Percentiles rank a stretch among this genome's conserved stretches.
phyloP scores from a whole-genome alignment of 2,113 vertebrate species.

The Protobothrops mucrosquamatus region DNA sequence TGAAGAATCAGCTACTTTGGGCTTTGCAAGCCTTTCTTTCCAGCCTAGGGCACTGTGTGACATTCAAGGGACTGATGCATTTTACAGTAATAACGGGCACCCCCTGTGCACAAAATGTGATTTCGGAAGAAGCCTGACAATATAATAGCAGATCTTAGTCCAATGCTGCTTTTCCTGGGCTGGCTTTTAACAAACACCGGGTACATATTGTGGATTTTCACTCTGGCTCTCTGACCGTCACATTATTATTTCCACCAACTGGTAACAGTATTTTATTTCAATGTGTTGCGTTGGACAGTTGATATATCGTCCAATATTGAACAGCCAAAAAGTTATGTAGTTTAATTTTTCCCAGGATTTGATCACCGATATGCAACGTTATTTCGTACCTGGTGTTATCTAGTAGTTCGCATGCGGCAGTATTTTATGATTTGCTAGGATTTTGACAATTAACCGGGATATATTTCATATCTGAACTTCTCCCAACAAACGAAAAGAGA shows the following conservation, averaged over 20 bases:
- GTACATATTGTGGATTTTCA: too few relatives aligned
- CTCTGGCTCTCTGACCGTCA: not conserved
- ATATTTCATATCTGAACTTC: not conserved
- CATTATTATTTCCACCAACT: not conserved
- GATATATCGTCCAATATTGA: not conserved
- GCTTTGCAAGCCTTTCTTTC: not conserved
- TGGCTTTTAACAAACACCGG: not conserved
- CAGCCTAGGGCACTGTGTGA: not conserved
- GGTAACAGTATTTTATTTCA: not conserved
- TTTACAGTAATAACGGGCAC: slow-evolving; percentile 11
- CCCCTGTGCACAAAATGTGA: not conserved
- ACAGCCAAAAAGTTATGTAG: not conserved
- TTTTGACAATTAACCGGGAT: not conserved
- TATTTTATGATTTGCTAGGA: not conserved
- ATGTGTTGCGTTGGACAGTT: not conserved
- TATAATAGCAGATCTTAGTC: not conserved
- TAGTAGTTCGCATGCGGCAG: not conserved
- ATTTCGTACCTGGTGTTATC: not conserved
- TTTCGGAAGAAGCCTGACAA: not conserved
- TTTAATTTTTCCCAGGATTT: not conserved
- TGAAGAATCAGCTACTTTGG: not conserved
- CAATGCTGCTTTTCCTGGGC: not conserved
- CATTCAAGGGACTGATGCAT: slow-evolving; percentile 15
- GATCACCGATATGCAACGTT: not conserved
- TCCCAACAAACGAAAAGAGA: not conserved